Conservation (phyloP, 92 coral and sea anemone species). For the Zoanthus sansibaricus region DNA sequence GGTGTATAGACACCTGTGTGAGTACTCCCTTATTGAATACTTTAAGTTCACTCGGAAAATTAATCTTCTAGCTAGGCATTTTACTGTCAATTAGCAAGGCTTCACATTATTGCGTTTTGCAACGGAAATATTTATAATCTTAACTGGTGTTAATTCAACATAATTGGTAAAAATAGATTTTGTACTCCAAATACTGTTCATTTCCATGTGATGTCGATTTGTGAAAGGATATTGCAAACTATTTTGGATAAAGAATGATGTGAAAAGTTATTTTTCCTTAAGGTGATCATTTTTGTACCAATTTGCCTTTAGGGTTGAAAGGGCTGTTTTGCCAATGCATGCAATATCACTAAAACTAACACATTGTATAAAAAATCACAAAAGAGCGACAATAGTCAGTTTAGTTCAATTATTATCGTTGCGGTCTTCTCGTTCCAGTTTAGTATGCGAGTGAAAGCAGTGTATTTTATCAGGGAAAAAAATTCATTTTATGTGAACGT, state of each 20-base stretch:
- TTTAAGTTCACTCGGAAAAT: slow-evolving; percentile 18
- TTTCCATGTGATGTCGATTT: not conserved
- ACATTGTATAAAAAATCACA: not conserved
- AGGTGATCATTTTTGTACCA: not conserved
- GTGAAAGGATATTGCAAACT: not conserved
- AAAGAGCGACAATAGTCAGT: not conserved
- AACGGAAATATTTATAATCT: slow-evolving; percentile 6
- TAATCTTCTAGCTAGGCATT: slow-evolving; percentile 1
- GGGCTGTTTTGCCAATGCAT: not conserved
- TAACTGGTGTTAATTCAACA: slow-evolving; percentile 35
- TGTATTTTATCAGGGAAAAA: too few species aligned
- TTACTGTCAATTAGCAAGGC: slow-evolving; percentile 24
- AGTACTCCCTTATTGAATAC: not conserved
- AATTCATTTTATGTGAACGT: too few species aligned
- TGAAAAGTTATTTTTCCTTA: not conserved
- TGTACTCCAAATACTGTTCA: slow-evolving; percentile 6
- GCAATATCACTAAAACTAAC: not conserved
- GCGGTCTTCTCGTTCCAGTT: too few species aligned
- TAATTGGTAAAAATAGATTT: slow-evolving; percentile 37
- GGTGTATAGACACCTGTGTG: slow-evolving; percentile 12
- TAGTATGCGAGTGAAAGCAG: too few species aligned
- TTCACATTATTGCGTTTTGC: not conserved
- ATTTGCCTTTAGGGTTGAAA: not conserved
- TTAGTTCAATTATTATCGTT: not conserved
- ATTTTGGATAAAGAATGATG: not conserved